phyloP scores from a whole-genome alignment of 2,113 vertebrate genomes.

The Paradoxurus hermaphroditus region DNA sequence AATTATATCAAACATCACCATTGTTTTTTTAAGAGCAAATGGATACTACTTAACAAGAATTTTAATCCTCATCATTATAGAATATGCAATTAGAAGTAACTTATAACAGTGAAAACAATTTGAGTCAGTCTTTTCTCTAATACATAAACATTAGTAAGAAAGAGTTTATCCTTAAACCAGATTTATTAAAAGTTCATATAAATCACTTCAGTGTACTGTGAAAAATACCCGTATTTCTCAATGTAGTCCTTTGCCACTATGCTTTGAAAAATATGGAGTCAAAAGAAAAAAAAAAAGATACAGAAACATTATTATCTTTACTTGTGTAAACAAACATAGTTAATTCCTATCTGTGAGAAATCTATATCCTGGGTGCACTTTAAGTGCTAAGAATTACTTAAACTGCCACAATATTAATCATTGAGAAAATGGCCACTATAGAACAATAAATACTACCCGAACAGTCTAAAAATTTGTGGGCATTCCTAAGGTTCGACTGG shows the following conservation, averaged over 20 bases:
- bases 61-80: neutral
- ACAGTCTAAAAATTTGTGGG: neutral
- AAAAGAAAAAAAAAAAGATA: neutral
- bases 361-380: neutral
- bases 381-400: neutral
- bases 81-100: neutral
- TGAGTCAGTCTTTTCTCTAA: neutral
- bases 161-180: neutral
- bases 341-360: neutral
- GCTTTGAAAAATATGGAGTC: constrained; percentile 10
- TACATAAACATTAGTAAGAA: neutral
- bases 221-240: constrained; percentile 27
- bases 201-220: neutral
- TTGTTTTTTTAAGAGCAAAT: neutral
- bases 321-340: neutral
- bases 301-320: neutral
- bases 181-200: neutral
- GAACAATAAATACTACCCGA: neutral
- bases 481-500: neutral
- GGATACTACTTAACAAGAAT: neutral
- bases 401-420: neutral
- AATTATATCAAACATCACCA: neutral
- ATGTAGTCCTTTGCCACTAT: neutral
- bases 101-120: neutral
- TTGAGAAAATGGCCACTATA: neutral